Conservation (phyloP, 2,113 vertebrate genomes). For the Vulpes vulpes region DNA sequence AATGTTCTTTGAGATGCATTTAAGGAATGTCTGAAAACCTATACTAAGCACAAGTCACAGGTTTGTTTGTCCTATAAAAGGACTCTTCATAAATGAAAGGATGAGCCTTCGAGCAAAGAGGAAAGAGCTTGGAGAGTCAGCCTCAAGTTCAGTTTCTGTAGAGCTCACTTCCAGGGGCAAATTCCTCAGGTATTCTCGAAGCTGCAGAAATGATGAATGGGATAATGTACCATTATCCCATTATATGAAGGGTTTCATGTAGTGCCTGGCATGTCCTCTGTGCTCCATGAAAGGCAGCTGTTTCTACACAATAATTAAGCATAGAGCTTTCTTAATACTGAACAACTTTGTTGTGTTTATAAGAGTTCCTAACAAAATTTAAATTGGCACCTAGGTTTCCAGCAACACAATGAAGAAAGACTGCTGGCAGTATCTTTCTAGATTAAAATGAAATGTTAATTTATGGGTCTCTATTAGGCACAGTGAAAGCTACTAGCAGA, state of each 20-base stretch:
- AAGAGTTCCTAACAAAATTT: background rate
- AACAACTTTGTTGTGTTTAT: background rate
- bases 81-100: constrained; percentile 30
- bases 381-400: background rate
- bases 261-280: background rate
- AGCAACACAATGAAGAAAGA: background rate
- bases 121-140: background rate
- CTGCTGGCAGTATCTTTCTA: background rate
- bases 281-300: background rate
- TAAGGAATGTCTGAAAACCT: constrained; percentile 49
- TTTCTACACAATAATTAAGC: background rate
- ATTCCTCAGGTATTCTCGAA: background rate
- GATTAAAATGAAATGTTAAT: background rate
- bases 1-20: constrained; percentile 20
- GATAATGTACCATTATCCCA: background rate
- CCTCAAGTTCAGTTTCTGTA: background rate
- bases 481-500: background rate
- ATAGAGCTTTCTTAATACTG: background rate
- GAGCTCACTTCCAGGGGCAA: background rate
- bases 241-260: background rate
- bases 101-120: background rate
- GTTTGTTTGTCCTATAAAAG: background rate
- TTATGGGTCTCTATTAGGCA: background rate
- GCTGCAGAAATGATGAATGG: background rate
- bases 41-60: constrained; percentile 44